A percentile compares a stretch with the other conserved stretches of the same genome.
phyloP scores from a whole-genome alignment of 1,140 invertebrate species.

The Zaprionus gabonicus region DNA sequence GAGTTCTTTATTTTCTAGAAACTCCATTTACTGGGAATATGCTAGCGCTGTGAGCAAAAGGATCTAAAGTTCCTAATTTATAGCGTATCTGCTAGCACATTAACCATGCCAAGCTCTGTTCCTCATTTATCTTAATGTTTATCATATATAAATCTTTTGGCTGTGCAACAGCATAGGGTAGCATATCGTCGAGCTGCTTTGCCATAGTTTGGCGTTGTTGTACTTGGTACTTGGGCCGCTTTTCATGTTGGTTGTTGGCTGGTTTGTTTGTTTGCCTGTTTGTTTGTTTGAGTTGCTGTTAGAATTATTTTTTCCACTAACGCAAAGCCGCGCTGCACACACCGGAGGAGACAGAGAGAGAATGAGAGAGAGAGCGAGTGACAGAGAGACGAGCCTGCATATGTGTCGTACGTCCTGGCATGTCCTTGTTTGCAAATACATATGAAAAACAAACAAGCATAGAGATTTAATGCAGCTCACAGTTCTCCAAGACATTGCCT shows the following conservation, averaged over 20 bases:
- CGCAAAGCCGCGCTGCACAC: constrained; percentile 73
- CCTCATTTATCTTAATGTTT: neutral
- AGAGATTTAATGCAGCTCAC: constrained; percentile 79
- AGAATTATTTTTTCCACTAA: constrained; percentile 81
- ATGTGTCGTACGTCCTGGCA: constrained; percentile 46
- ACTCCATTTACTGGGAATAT: neutral
- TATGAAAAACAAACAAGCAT: constrained; percentile 80
- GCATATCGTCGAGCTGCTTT: neutral
- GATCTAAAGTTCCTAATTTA: too few species aligned
- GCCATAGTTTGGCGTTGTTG: constrained; percentile 41
- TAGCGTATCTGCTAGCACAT: too few species aligned
- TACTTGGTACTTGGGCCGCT: constrained; percentile 62
- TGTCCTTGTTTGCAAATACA: constrained; percentile 78
- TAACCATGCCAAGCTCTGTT: too few species aligned
- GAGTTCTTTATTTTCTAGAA: too few species aligned
- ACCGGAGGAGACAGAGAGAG: constrained; percentile 30
- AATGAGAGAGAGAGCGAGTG: constrained; percentile 8
- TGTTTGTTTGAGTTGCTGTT: constrained; percentile 81
- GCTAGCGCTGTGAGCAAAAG: too few species aligned
- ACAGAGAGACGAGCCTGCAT: constrained; percentile 38
- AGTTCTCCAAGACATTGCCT: constrained; percentile 8
- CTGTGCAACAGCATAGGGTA: constrained; percentile 12
- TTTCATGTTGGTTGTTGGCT: constrained; percentile 78
- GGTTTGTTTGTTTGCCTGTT: constrained; percentile 71
- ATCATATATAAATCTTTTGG: neutral